Base-by-base conservation (phyloP, 2,797 vertebrate species). In the Takifugu rubripes region DNA sequence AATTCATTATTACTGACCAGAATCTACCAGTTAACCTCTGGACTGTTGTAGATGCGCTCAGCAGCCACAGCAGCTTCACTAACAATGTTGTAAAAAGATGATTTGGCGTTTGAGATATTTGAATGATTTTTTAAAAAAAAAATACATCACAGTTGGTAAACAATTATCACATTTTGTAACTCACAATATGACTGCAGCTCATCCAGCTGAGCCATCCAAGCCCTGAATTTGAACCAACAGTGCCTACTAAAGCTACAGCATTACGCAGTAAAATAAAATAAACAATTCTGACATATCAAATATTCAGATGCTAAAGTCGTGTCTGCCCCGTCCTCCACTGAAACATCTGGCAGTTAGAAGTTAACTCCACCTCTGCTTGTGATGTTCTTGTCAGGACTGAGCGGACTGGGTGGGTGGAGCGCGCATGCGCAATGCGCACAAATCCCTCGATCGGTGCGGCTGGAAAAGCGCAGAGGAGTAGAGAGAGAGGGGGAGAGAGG, bases 391-490 rank as follows among this genome's bases (percentile, higher is more conserved):
- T 61, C 66, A 70, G 64, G 54, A 56, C 6, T 60, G 27, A 72
- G 72, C 5, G 70, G 68, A 52, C 52, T 64, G 77, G 72, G 84
- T 88, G 89, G 86, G 88, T 87, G 80, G 86, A 81, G 16, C 70
- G 86, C 84, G 84, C 86, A 75, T 78, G 93, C 90, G 89, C 89
- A 76, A 11, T 82, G 55, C 36, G 14, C 33, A 21, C 53, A 52
- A 25, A 29, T 77, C 73, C 76, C 61, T 73, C 69, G 78, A 68
- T 77, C 85, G 88, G 90, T 92, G 89, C 90, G 87, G 92, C 89
- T 90, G 88, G 90, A 91, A 90, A 90, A 88, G 84, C 90, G 90
- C 92, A 91, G 82, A 64, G 79, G 78, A 78, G 56, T 68, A 71
- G 67, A 25, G 40, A 24, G 40, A 44, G 31, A 33, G 45, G 54